Conservation (phyloP, 2,888 invertebrate genomes). For the Tetragonisca angustula region DNA sequence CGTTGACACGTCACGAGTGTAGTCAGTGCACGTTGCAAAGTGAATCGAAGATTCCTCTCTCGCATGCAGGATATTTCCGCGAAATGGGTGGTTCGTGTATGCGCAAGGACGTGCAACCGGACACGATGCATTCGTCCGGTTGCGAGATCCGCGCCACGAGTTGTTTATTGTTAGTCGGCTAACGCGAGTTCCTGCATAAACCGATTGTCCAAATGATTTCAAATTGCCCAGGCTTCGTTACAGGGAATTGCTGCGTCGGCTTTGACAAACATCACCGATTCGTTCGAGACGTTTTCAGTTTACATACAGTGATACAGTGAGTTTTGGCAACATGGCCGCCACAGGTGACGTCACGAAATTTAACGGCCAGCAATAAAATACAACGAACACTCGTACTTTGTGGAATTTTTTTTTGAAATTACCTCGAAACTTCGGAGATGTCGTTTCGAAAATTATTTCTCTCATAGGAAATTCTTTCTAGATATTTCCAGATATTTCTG, state of each 20-base stretch:
- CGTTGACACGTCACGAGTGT: no score
- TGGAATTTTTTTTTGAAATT: background rate
- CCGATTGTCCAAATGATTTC: constrained; percentile 50
- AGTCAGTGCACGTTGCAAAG: no score
- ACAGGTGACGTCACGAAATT: background rate
- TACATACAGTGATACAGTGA: background rate
- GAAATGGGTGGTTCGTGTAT: constrained; percentile 62
- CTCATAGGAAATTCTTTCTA: no score
- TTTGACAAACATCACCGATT: constrained; percentile 31
- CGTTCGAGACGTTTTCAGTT: constrained; percentile 9
- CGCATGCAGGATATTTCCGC: background rate
- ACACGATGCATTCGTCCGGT: constrained; percentile 72
- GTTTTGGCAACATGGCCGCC: constrained; percentile 5
- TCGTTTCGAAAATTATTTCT: background rate
- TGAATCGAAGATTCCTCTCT: background rate
- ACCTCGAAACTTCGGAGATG: background rate
- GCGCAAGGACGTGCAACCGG: constrained; percentile 77
- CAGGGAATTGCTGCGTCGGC: constrained; percentile 39
- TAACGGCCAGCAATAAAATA: background rate
- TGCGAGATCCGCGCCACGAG: constrained; percentile 51
- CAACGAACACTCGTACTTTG: background rate
- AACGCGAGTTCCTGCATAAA: constrained; percentile 46
- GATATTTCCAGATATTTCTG: background rate
- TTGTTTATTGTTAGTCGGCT: constrained; percentile 61
- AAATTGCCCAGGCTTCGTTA: constrained; percentile 37